Conservation (phyloP, 2,113 vertebrate species). For the Holacanthus passer region DNA sequence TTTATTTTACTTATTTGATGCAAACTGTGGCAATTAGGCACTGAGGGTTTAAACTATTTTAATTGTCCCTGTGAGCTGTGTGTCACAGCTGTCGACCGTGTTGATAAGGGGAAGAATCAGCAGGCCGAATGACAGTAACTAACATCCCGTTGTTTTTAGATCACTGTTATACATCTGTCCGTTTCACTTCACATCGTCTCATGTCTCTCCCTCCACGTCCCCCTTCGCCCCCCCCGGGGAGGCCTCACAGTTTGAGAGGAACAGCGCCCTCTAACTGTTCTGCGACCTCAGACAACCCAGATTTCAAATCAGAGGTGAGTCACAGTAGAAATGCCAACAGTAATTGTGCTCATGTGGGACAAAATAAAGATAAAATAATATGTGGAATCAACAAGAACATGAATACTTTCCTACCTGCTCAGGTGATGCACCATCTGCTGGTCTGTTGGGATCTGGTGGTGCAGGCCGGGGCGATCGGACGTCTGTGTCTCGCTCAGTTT, state of each 20-base stretch:
- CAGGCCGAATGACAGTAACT: not conserved
- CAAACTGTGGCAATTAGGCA: not conserved
- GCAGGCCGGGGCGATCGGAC: slow-evolving; percentile 67
- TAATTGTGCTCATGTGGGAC: no score
- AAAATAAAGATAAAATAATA: not conserved
- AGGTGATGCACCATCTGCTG: slow-evolving; percentile 72
- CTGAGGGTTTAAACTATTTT: not conserved
- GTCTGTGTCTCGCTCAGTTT: slow-evolving; percentile 91
- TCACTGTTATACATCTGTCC: not conserved
- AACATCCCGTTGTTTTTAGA: not conserved
- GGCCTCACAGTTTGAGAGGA: not conserved
- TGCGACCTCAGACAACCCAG: not conserved
- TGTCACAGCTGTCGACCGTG: not conserved
- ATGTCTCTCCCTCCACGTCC: not conserved
- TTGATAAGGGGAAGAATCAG: not conserved
- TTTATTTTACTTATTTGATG: not conserved
- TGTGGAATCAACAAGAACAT: not conserved
- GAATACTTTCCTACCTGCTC: slow-evolving; percentile 68
- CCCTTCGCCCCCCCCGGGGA: not conserved
- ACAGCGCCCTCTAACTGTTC: not conserved
- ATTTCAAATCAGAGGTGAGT: not conserved
- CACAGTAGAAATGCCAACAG: not conserved
- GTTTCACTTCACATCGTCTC: not conserved
- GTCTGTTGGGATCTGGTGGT: slow-evolving; percentile 43
- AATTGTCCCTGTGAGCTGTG: not conserved